Conservation (phyloP, 1,140 invertebrate genomes). For the Zaprionus nigranus region DNA sequence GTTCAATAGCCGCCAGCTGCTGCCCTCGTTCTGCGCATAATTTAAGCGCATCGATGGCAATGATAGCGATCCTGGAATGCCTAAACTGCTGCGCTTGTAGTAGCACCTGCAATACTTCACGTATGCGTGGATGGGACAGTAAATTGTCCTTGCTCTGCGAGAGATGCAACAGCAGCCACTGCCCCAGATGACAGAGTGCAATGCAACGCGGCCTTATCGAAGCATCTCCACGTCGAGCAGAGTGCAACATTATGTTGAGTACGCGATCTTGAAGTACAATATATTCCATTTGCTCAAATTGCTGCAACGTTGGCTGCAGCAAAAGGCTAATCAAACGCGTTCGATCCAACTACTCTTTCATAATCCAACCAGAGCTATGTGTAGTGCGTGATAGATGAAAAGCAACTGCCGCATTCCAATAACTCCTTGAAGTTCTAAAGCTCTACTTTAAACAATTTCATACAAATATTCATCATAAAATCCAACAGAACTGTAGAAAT, state of each 20-base stretch:
- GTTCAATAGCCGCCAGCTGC: constrained; percentile 73
- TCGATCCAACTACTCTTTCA: constrained; percentile 89
- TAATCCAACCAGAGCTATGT: too few relatives aligned
- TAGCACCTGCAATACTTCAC: constrained; percentile 94
- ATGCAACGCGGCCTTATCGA: constrained; percentile 95
- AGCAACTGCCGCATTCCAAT: constrained; percentile 89
- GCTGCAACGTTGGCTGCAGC: constrained; percentile 91
- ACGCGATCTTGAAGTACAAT: constrained; percentile 91
- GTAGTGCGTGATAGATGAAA: constrained; percentile 95
- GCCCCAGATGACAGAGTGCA: constrained; percentile 94
- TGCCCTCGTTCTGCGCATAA: constrained; percentile 74
- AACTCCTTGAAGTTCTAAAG: constrained; percentile 63
- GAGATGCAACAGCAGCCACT: constrained; percentile 92
- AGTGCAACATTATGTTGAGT: constrained; percentile 92
- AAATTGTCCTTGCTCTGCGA: constrained; percentile 83
- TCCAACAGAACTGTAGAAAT: neutral
- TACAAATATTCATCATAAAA: neutral
- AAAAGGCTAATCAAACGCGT: constrained; percentile 94
- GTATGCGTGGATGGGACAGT: constrained; percentile 88
- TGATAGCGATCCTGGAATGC: constrained; percentile 79
- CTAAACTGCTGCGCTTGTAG: constrained; percentile 92
- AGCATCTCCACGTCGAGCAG: constrained; percentile 94
- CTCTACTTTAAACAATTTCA: constrained; percentile 65
- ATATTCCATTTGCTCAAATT: constrained; percentile 85
- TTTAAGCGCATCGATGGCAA: constrained; percentile 79